phyloP scores from a whole-genome alignment of 30 jellyfish, hydroid and myxozoan species.

The Calvadosia cruxmelitensis region DNA sequence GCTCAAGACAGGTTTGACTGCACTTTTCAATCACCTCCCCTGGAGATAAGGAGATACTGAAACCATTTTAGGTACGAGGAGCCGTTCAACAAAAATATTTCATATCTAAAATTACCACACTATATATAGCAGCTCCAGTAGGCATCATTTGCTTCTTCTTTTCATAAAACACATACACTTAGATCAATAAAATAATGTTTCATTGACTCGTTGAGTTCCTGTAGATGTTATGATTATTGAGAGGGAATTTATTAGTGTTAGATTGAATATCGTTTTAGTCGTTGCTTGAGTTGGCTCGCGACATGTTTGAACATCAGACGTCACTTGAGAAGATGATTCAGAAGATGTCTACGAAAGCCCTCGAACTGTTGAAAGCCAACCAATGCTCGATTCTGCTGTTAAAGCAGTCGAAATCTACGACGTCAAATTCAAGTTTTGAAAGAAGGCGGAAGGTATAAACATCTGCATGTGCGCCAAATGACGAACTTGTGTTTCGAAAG shows the following conservation, averaged over 20 bases:
- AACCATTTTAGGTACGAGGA: too few relatives aligned
- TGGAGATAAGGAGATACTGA: too few relatives aligned
- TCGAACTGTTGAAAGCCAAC: constrained; percentile 54
- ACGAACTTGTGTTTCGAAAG: too few relatives aligned
- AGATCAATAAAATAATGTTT: too few relatives aligned
- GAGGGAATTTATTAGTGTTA: too few relatives aligned
- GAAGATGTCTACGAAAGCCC: constrained; percentile 56
- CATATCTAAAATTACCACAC: neutral
- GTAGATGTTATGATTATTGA: too few relatives aligned
- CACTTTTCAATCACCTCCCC: too few relatives aligned
- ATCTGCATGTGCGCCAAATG: neutral
- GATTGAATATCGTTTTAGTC: constrained; percentile 40
- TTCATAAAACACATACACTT: neutral
- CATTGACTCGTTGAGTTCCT: too few relatives aligned
- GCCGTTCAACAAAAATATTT: too few relatives aligned
- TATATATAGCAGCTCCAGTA: neutral
- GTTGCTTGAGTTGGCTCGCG: constrained; percentile 72
- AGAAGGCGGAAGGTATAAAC: constrained; percentile 28
- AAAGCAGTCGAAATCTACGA: constrained; percentile 49
- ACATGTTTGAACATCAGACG: constrained; percentile 82
- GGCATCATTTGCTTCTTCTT: neutral
- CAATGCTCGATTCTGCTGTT: constrained; percentile 57
- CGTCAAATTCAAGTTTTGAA: neutral
- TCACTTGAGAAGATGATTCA: constrained; percentile 57
- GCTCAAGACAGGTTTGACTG: too few relatives aligned